These are phyloP conservation scores for Stictocephala bisonia DNA, from an alignment of 2,888 invertebrate species.

Conservation along the genomic window DNA sequence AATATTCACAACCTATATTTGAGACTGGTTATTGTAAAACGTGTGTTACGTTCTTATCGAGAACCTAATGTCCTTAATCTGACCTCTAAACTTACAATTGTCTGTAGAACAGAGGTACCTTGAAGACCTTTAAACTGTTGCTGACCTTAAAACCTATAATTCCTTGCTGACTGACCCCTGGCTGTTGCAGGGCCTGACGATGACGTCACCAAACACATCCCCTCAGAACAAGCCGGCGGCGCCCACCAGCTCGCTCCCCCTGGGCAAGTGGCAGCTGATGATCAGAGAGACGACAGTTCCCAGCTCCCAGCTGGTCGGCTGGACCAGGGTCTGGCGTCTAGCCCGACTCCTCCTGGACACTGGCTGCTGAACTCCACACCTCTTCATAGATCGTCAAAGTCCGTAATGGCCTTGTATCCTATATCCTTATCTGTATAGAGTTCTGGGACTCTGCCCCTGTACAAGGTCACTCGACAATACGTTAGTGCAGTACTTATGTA, in stretches of 20 bases:
- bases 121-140: not conserved
- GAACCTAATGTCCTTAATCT: too few relatives aligned
- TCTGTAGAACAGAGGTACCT: too few relatives aligned
- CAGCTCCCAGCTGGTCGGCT: constrained; percentile 55
- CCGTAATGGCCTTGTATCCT: constrained; percentile 23
- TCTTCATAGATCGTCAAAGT: constrained; percentile 19
- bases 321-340: constrained; percentile 60
- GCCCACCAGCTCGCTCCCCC: constrained; percentile 42
- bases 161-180: not conserved
- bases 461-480: constrained; percentile 33
- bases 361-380: constrained; percentile 56
- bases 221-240: constrained; percentile 33
- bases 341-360: constrained; percentile 59
- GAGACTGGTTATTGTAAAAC: too few relatives aligned
- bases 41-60: too few relatives aligned
- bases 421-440: constrained; percentile 8
- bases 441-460: not conserved
- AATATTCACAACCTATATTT: too few relatives aligned
- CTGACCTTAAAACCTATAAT: not conserved
- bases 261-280: constrained; percentile 57
- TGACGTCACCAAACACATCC: constrained; percentile 42
- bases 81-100: too few relatives aligned
- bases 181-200: not conserved
- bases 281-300: constrained; percentile 55
- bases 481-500: constrained; percentile 17